phyloP scores from a whole-genome alignment of 2,888 invertebrate species.

The Sialis lutaria region DNA sequence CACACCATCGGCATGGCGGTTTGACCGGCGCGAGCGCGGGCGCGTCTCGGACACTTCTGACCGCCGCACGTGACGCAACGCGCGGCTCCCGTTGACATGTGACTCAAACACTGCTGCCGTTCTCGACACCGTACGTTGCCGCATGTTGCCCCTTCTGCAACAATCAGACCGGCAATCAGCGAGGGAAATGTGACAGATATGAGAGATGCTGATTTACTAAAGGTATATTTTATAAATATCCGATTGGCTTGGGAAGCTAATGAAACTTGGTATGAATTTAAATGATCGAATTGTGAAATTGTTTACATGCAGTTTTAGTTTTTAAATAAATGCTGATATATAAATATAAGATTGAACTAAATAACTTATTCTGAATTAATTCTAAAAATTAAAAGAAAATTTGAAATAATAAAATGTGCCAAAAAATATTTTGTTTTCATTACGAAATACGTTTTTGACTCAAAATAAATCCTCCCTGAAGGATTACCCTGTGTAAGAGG shows the following conservation, averaged over 20 bases:
- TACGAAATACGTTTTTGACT: too few relatives aligned
- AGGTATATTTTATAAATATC: neutral
- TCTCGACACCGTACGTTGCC: slow-evolving; percentile 45
- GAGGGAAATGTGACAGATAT: neutral
- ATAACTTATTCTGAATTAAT: too few relatives aligned
- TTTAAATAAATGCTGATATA: neutral
- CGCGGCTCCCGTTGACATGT: slow-evolving; percentile 42
- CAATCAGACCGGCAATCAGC: slow-evolving; percentile 5
- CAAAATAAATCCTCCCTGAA: too few relatives aligned
- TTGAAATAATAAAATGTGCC: too few relatives aligned
- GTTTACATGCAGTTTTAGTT: neutral
- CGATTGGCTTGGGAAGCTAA: neutral
- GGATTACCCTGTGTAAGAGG: too few relatives aligned
- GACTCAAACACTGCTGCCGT: slow-evolving; percentile 49
- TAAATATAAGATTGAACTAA: too few relatives aligned
- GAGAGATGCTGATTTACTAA: neutral
- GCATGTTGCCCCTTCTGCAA: slow-evolving; percentile 48
- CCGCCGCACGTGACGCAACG: slow-evolving; percentile 53
- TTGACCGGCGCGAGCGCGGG: slow-evolving; percentile 10
- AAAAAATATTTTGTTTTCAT: too few relatives aligned
- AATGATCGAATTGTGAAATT: neutral
- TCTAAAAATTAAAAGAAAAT: too few relatives aligned
- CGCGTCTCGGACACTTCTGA: slow-evolving; percentile 34
- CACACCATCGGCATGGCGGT: slow-evolving; percentile 31
- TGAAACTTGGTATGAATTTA: neutral